Conservation (phyloP, 2,888 invertebrate genomes). For the Branchellion lobata region DNA sequence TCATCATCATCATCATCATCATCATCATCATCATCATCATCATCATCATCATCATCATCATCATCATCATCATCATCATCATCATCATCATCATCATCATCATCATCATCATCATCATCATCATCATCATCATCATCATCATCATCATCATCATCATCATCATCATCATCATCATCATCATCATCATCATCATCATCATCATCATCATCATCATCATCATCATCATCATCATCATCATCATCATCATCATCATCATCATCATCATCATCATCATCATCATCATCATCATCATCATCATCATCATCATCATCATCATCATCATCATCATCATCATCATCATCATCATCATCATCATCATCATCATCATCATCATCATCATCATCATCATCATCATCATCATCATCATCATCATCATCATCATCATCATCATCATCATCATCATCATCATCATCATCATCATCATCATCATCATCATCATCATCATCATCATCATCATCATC, state of each 20-base stretch:
- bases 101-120: background rate
- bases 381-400: background rate
- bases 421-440: background rate
- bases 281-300: slow-evolving; percentile 14
- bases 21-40: slow-evolving; percentile 24
- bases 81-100: background rate
- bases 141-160: background rate
- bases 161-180: background rate
- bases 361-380: slow-evolving; percentile 32
- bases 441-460: background rate
- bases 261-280: slow-evolving; percentile 3
- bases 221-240: background rate
- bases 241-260: background rate
- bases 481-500: slow-evolving; percentile 7
- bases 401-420: background rate
- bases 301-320: slow-evolving; percentile 23
- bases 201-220: background rate
- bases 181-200: slow-evolving; percentile 23
- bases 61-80: slow-evolving; percentile 27
- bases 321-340: slow-evolving; percentile 17
- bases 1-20: slow-evolving; percentile 24
- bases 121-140: background rate
- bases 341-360: slow-evolving; percentile 35
- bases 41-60: slow-evolving; percentile 34
- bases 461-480: background rate